Base-by-base conservation (phyloP, 2,113 vertebrate genomes). In the Ceyx margarethae region DNA sequence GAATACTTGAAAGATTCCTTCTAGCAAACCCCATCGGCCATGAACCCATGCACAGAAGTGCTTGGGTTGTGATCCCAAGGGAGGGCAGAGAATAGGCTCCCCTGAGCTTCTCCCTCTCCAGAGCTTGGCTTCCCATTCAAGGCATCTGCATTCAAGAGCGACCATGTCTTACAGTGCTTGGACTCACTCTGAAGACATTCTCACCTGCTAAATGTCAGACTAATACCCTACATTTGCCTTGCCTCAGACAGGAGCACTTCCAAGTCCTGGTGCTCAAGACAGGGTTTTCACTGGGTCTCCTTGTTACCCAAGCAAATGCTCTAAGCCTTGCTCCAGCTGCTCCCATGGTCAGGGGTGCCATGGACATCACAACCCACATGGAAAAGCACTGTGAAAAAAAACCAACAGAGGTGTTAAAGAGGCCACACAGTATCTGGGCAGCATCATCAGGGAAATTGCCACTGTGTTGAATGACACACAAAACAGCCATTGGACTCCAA, bases 1-100 rank as follows among this genome's bases (percentile, higher is more conserved):
- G 80, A 92, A 96, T 90, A 87, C 72, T 83, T 89, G 72, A 95
- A 94, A 95, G 68, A 48, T 61, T 87, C 66, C 78, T 92, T 94
- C 89, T 93, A 95, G 83, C 91, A 94, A 96, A 91, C 86, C 90
- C 81, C 81, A 78, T 75, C n/a, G 67, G 81, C 68, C 10, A 4
- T 66, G 66, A 0, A 2, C 65, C 81, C 66, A 17, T 1, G 2
- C 28, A 28, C 61, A 73, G 58, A 82, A 79, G 68, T 1, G 2
- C 56, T 69, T 18, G 57, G 43, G 65, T 65, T 66, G 53, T 48
- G 46, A 1, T 58, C 75, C 67, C 85, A 76, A 15, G 29, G 62
- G 78, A 91, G 35, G 85, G 51, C 1, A 0, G 29, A 72, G 64
- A 86, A 80, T 2, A 6, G 40, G 40, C 50, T 93, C 61, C 18